These are phyloP conservation scores for Meloe dianella DNA, from an alignment of 2,888 invertebrate species.

Conservation along the genomic window DNA sequence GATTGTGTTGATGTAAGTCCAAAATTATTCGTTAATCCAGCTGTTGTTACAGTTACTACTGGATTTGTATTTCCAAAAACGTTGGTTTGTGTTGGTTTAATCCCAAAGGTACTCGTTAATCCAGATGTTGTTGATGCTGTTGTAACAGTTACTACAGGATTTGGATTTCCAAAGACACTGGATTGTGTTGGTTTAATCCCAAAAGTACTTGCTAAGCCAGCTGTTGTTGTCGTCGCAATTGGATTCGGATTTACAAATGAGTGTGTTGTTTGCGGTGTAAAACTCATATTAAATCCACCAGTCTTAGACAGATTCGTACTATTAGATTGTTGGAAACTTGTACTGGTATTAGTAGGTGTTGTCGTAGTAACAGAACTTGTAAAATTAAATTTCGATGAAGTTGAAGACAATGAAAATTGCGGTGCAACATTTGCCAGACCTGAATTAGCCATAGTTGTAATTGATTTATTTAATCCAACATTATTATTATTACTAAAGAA, in stretches of 20 bases:
- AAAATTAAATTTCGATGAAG: not conserved
- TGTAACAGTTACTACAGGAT: no score
- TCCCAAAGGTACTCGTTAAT: no score
- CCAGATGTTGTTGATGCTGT: no score
- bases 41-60: not conserved
- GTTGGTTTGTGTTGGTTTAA: no score
- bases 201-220: not conserved
- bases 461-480: not conserved
- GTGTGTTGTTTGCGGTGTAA: constrained; percentile 9
- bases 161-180: no score
- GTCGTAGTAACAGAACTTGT: not conserved
- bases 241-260: not conserved
- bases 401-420: not conserved
- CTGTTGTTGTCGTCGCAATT: not conserved
- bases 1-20: not conserved
- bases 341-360: not conserved
- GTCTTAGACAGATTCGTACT: not conserved
- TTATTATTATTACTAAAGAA: not conserved
- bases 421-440: not conserved
- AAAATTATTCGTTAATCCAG: not conserved
- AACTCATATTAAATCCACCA: not conserved
- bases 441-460: not conserved
- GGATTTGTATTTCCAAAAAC: not conserved
- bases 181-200: no score
- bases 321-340: constrained; percentile 7